A percentile compares a stretch with the other conserved stretches of the same genome.
These are phyloP conservation scores for Apodemia mormo DNA, from an alignment of 2,888 invertebrate species.

Conservation along the genomic window DNA sequence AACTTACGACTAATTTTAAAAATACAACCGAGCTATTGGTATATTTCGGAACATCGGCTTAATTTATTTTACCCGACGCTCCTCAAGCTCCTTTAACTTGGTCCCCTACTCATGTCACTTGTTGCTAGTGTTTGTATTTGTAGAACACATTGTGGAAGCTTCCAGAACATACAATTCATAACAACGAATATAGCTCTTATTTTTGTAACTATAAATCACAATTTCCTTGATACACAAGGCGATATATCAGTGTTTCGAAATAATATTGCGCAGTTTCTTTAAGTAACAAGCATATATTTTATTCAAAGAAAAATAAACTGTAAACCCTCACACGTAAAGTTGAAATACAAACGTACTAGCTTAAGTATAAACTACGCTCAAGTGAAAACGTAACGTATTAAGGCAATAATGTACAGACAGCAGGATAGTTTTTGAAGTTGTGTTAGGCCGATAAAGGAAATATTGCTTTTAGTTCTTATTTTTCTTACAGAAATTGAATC, in stretches of 20 bases:
- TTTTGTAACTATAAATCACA: not conserved
- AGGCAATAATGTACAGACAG: conserved; percentile 26
- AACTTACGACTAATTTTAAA: too few relatives aligned
- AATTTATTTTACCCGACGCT: conserved; percentile 4
- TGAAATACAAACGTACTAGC: not conserved
- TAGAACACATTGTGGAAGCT: conserved; percentile 48
- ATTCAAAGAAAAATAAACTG: not conserved
- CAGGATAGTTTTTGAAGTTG: conserved; percentile 25
- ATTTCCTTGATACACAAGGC: conserved; percentile 21
- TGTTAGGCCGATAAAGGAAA: conserved; percentile 19
- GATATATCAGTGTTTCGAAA: conserved; percentile 21
- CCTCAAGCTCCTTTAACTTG: conserved; percentile 24
- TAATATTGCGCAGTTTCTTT: not conserved
- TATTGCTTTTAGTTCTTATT: conserved; percentile 22
- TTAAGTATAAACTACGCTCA: conserved; percentile 7
- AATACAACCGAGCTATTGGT: not conserved
- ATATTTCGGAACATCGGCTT: not conserved
- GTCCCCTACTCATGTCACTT: conserved; percentile 42
- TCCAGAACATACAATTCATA: conserved; percentile 46
- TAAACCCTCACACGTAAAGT: not conserved
- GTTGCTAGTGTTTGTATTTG: conserved; percentile 67
- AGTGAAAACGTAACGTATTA: conserved; percentile 15
- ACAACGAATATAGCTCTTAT: conserved; percentile 32
- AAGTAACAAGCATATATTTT: not conserved
- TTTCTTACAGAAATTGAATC: conserved; percentile 13